These are phyloP conservation scores for Platichthys flesus DNA, from an alignment of 2,113 vertebrate genomes.

Conservation along the genomic window DNA sequence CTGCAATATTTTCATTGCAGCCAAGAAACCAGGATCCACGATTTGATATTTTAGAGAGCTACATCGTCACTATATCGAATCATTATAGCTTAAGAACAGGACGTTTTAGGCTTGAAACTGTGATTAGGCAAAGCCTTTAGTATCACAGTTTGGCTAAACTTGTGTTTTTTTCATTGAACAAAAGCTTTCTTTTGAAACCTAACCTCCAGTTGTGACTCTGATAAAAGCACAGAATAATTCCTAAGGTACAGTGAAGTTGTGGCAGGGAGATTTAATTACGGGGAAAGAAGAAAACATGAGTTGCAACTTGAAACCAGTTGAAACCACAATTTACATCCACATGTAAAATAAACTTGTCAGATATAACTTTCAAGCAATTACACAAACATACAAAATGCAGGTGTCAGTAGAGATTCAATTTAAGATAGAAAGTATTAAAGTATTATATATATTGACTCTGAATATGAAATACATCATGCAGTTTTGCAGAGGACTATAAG, in stretches of 20 bases:
- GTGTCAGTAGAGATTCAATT: conserved; percentile 3
- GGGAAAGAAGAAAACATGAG: not conserved
- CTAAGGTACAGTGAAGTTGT: too few species aligned
- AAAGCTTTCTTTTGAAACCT: not conserved
- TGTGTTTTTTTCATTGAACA: not conserved
- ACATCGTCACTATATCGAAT: too few species aligned
- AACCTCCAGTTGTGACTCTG: not conserved
- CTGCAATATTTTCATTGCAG: too few species aligned
- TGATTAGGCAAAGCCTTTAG: not conserved
- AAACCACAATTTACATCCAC: conserved; percentile 1
- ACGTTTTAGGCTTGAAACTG: too few species aligned
- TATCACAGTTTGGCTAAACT: not conserved
- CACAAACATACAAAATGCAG: conserved; percentile 2
- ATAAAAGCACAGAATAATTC: not conserved
- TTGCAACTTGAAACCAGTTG: conserved; percentile 53
- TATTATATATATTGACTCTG: not conserved
- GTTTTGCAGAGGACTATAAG: conserved; percentile 49
- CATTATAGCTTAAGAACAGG: too few species aligned
- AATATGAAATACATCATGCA: conserved; percentile 70
- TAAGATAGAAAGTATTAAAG: conserved; percentile 29
- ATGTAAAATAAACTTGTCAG: not conserved
- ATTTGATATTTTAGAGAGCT: too few species aligned
- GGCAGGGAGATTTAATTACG: not conserved
- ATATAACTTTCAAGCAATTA: conserved; percentile 15
- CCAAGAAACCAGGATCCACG: too few species aligned